These are phyloP conservation scores for Kobus ellipsiprymnus DNA, from an alignment of 2,113 vertebrate species.

Conservation along the genomic window DNA sequence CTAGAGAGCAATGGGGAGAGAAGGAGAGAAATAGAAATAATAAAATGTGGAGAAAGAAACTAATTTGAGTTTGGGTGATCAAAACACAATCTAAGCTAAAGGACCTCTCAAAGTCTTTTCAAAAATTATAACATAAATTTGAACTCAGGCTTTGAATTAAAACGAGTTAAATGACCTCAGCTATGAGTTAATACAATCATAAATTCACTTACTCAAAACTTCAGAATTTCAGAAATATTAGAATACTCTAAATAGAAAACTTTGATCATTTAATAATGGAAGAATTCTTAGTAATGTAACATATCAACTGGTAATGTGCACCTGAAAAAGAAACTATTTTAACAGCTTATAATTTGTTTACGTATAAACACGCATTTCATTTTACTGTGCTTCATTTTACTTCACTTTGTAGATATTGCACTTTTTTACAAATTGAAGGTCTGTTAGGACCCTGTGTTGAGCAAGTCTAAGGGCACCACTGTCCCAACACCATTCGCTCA, in stretches of 20 bases:
- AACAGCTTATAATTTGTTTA: neutral
- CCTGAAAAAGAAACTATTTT: neutral
- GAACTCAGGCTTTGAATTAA: neutral
- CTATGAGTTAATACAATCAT: neutral
- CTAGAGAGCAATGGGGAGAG: neutral
- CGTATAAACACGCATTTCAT: neutral
- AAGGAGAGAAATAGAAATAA: neutral
- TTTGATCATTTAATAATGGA: neutral
- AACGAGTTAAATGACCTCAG: neutral
- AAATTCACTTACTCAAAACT: conserved; percentile 5
- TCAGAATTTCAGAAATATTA: neutral
- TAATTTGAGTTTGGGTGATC: neutral
- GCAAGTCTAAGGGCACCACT: neutral
- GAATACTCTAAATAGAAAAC: neutral
- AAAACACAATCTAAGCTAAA: neutral
- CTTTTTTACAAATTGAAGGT: neutral
- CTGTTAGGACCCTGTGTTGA: neutral
- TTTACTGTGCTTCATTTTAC: neutral
- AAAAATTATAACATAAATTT: neutral
- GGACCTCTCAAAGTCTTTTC: neutral
- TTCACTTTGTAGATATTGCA: neutral
- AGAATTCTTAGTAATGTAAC: neutral
- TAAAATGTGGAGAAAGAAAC: neutral
- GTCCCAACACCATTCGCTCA: neutral
- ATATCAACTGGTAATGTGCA: neutral